phyloP scores from a whole-genome alignment of 2,113 vertebrate species.

The Syrrhaptes paradoxus region DNA sequence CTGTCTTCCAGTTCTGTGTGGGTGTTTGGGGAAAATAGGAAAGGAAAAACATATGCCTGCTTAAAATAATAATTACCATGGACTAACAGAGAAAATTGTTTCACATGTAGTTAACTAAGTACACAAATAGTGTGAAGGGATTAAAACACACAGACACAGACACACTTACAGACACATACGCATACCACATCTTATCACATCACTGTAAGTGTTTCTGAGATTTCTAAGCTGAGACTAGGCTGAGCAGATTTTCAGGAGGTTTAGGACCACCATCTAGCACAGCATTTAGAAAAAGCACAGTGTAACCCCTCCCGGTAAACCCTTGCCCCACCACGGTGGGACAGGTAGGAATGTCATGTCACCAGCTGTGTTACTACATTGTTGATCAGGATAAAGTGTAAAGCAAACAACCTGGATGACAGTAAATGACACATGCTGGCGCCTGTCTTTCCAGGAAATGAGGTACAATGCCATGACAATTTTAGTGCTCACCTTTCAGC shows the following conservation, averaged over 20 bases:
- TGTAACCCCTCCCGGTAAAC: not conserved
- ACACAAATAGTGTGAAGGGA: not conserved
- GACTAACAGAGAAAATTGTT: not conserved
- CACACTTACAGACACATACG: too few species aligned
- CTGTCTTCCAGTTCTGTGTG: not conserved
- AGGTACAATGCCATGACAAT: not conserved
- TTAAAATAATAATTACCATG: not conserved
- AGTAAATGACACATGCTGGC: not conserved
- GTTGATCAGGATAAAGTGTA: not conserved
- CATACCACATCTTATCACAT: not conserved
- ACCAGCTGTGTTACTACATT: fast-evolving
- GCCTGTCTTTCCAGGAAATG: not conserved
- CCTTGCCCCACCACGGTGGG: fast-evolving
- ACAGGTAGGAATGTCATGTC: not conserved
- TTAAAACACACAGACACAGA: not conserved
- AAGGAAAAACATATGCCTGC: not conserved
- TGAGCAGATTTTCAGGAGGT: not conserved
- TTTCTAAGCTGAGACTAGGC: not conserved
- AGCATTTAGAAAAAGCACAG: not conserved
- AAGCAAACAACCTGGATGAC: not conserved
- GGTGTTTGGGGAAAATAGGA: slow-evolving; percentile 19
- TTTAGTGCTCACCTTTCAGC: not conserved
- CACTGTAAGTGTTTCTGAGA: not conserved
- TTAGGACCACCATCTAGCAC: slow-evolving; percentile 56
- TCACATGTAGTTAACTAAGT: not conserved